These are phyloP conservation scores for Cordilura impudica DNA, from an alignment of 2,888 invertebrate species.

Conservation along the genomic window DNA sequence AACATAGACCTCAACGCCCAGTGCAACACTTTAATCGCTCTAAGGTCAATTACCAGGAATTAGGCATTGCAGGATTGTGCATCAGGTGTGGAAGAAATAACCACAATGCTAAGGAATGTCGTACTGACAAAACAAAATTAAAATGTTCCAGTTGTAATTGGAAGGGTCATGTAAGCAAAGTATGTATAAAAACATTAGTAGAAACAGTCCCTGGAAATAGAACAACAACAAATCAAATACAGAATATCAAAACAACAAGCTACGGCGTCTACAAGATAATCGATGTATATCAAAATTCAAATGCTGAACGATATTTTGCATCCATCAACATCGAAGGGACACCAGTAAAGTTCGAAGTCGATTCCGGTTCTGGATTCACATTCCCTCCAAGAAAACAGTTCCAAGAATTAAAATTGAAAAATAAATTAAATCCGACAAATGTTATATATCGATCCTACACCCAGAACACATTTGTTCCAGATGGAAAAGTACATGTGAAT, in stretches of 20 bases:
- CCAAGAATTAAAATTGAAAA: too few species aligned
- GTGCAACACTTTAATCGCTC: constrained; percentile 1
- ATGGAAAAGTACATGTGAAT: too few species aligned
- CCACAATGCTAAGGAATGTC: background rate
- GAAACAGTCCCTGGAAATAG: background rate
- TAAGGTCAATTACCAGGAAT: background rate
- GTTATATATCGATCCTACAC: too few species aligned
- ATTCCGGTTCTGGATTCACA: background rate
- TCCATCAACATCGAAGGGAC: background rate
- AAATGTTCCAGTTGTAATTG: background rate
- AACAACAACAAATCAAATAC: too few species aligned
- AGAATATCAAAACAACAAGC: background rate
- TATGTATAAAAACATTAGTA: background rate
- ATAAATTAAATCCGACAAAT: too few species aligned
- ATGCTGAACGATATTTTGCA: background rate
- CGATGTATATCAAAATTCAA: background rate
- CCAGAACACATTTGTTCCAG: too few species aligned
- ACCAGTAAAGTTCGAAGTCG: background rate
- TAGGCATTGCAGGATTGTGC: constrained; percentile 16
- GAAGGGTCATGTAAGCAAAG: constrained; percentile 8
- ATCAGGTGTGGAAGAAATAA: background rate
- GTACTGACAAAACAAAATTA: background rate
- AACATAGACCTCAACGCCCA: background rate
- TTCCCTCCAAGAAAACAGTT: background rate
- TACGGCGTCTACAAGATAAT: constrained; percentile 8